These are phyloP conservation scores for Gobius niger DNA, from an alignment of 2,113 vertebrate species.

Conservation along the genomic window DNA sequence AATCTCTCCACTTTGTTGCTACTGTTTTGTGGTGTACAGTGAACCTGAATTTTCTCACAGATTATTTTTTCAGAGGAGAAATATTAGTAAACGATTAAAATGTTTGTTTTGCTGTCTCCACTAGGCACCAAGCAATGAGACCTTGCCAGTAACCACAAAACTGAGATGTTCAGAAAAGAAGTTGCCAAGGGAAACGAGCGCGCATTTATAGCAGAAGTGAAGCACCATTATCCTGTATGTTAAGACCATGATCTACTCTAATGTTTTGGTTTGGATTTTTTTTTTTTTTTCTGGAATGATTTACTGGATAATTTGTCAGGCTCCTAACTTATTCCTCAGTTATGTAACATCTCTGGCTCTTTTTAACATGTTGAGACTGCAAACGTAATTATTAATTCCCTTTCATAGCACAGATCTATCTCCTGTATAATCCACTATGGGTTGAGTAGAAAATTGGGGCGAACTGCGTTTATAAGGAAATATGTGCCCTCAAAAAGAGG, in stretches of 20 bases:
- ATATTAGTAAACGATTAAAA: not conserved
- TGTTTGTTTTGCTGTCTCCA: conserved; percentile 15
- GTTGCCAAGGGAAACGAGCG: conserved; percentile 44
- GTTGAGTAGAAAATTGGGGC: conserved; percentile 51
- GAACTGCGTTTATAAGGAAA: conserved; percentile 52
- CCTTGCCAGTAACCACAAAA: conserved; percentile 30
- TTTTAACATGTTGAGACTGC: conserved; percentile 56
- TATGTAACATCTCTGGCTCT: conserved; percentile 53
- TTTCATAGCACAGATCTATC: conserved; percentile 58
- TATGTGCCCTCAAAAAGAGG: conserved; percentile 49
- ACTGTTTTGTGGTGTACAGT: not conserved
- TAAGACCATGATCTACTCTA: conserved; percentile 20
- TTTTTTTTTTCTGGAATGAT: no score
- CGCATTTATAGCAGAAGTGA: conserved; percentile 37
- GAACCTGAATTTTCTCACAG: not conserved
- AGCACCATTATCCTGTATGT: conserved; percentile 13
- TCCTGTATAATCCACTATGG: conserved; percentile 30
- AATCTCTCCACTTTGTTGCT: not conserved
- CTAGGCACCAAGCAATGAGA: conserved; percentile 14
- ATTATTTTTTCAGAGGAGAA: not conserved
- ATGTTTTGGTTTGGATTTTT: not conserved
- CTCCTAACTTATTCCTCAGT: conserved; percentile 54
- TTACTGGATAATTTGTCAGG: conserved; percentile 48
- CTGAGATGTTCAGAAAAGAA: conserved; percentile 35
- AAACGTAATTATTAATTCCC: conserved; percentile 66